These are phyloP conservation scores for Papilio polytes DNA, from an alignment of 1,140 invertebrate genomes.

Conservation along the genomic window DNA sequence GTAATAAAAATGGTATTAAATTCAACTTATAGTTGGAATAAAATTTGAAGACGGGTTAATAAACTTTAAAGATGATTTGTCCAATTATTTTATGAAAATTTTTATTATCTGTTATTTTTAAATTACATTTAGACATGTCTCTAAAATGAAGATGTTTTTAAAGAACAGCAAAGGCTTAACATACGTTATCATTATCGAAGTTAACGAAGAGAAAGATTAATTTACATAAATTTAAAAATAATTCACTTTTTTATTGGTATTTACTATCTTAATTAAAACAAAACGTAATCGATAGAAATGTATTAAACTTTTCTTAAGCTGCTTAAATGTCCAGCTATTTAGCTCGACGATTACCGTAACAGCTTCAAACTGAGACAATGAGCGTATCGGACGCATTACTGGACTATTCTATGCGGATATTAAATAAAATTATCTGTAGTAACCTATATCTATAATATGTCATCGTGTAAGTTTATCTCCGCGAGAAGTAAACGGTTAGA, in stretches of 20 bases:
- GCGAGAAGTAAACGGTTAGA: not conserved
- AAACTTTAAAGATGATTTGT: not conserved
- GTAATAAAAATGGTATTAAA: constrained; percentile 11
- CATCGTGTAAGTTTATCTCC: not conserved
- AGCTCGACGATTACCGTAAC: constrained; percentile 2
- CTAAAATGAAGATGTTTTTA: no score
- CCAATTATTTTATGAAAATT: no score
- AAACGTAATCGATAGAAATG: not conserved
- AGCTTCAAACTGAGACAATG: not conserved
- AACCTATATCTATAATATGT: not conserved
- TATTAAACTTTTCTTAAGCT: constrained; percentile 4
- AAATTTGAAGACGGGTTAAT: not conserved
- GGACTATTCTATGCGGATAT: constrained; percentile 6
- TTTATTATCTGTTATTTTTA: not conserved
- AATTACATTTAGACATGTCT: not conserved
- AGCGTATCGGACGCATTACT: not conserved
- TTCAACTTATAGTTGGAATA: not conserved
- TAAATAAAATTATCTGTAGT: not conserved
- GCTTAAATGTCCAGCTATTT: not conserved
- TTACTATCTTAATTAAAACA: not conserved
- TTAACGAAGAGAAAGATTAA: no score
- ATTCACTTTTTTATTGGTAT: no score
- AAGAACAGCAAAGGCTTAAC: no score
- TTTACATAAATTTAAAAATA: no score
- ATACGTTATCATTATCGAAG: not conserved